Base-by-base conservation (phyloP, 2,888 invertebrate species). In the Troides helena region DNA sequence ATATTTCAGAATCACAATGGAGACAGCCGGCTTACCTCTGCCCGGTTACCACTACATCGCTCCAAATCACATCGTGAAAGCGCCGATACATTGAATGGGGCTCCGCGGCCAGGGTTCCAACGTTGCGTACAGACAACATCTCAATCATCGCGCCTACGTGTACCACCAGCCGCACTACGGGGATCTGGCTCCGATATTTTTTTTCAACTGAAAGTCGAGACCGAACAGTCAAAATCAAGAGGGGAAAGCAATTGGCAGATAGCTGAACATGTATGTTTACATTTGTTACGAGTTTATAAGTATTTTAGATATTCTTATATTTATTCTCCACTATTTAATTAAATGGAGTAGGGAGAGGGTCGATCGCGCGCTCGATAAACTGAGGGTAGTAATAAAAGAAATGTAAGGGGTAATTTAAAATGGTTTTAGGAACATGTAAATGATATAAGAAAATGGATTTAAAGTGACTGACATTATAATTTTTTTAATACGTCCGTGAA, bases 21-120 rank as follows among this genome's bases (percentile, higher is more conserved):
- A 98, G 94, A 98, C 98, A 70, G 97, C 98, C 79, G 97, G 97
- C 74, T 94, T 98, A 93, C 97, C 97, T 82, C 95, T 97, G 94
- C 96, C 97, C 74, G 97, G 97, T 79, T 97, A 97, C 93, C 97
- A 97, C 92, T 97, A 97, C 94, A 96, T 98, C 92, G 96, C 97
- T 79, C 97, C 97, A 78, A 97, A 97, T 93, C 97, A 97, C 94
- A 97, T 97, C 89, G 97, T 97, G 84, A 97, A 97, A 93, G 96
- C 97, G 78, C 97, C 97, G 85, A 97, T 97, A 88, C 97, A 97
- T 94, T 97, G 96, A 94, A 88, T 86, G 87, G 86, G 83, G 88
- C 86, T 85, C 77, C 85, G 86, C 79, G 83, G 89, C 84, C 87
- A 84, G 87, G 75, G 65, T 76, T 77, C 86, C 80, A 72, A 76